Percentiles rank a stretch among this genome's conserved stretches.
phyloP scores from a whole-genome alignment of 2,113 vertebrate genomes.

The Anser brachyrhynchus region DNA sequence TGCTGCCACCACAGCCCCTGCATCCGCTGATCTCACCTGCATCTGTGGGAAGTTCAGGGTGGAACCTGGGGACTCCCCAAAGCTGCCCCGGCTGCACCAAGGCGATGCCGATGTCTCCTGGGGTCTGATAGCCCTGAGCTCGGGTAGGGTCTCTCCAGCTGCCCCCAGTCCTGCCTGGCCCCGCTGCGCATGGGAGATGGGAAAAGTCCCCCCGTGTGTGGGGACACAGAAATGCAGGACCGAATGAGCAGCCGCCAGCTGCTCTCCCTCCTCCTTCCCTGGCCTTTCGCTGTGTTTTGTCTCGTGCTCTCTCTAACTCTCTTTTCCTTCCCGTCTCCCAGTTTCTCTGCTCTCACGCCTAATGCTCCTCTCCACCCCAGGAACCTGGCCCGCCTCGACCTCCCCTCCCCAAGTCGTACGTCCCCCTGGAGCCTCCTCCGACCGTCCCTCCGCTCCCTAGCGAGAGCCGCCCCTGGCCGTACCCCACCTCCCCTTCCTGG shows the following conservation, averaged over 20 bases:
- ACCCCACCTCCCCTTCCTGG: conserved; percentile 84
- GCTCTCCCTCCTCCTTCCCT: background rate
- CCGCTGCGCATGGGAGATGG: fast-evolving
- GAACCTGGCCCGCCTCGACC: conserved; percentile 93
- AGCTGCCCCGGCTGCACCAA: background rate
- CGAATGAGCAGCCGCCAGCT: fast-evolving
- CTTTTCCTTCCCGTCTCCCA: conserved; percentile 72
- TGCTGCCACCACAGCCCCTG: background rate
- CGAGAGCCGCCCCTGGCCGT: conserved; percentile 89
- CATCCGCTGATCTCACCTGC: background rate
- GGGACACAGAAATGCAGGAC: fast-evolving
- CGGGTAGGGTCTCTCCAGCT: no score
- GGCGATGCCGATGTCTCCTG: fast-evolving
- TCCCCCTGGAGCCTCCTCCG: conserved; percentile 88
- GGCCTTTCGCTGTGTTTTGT: background rate
- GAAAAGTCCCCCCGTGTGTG: background rate
- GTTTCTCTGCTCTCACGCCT: conserved; percentile 68
- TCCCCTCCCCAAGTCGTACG: conserved; percentile 96
- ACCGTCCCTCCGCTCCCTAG: conserved; percentile 85
- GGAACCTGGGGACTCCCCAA: background rate
- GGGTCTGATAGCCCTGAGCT: background rate
- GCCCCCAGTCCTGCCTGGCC: background rate
- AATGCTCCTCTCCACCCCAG: conserved; percentile 81
- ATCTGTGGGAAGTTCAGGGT: fast-evolving
- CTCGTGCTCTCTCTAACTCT: conserved; percentile 65